Evolutionary conservation across 2,888 invertebrate genomes (phyloP).

Genomic region (Siphlonurus alternatus): DNA sequence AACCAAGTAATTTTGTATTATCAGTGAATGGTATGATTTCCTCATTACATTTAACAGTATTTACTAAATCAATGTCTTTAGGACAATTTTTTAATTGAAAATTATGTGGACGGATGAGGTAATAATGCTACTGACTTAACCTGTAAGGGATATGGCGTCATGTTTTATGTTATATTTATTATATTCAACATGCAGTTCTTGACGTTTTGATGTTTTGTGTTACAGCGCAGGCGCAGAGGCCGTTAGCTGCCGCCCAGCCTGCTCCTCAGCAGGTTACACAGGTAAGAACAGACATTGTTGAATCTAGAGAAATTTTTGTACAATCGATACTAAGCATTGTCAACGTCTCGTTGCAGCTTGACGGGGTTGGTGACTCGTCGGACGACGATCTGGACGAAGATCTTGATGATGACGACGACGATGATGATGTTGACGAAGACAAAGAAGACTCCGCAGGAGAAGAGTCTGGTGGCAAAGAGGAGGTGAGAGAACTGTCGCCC

Average conservation of each 20-base stretch:
- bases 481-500: slow-evolving; percentile 21
- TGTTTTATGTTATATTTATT: too few relatives aligned
- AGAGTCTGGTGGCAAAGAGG: slow-evolving; percentile 24
- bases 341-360: slow-evolving; percentile 14
- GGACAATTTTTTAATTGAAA: too few relatives aligned
- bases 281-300: too few relatives aligned
- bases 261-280: neutral
- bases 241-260: neutral
- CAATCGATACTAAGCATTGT: neutral
- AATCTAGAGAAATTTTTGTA: too few relatives aligned
- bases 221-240: neutral
- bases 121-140: too few relatives aligned
- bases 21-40: too few relatives aligned
- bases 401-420: slow-evolving; percentile 46
- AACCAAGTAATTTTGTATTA: too few relatives aligned
- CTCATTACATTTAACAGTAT: too few relatives aligned
- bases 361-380: slow-evolving; percentile 26
- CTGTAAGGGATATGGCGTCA: too few relatives aligned
- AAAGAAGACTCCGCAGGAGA: slow-evolving; percentile 47
- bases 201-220: neutral
- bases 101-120: too few relatives aligned
- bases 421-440: slow-evolving; percentile 62
- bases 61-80: too few relatives aligned
- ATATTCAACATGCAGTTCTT: neutral
- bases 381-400: slow-evolving; percentile 56